Conservation (phyloP, 2,888 invertebrate genomes). For the Chalcosyrphus nemorum region DNA sequence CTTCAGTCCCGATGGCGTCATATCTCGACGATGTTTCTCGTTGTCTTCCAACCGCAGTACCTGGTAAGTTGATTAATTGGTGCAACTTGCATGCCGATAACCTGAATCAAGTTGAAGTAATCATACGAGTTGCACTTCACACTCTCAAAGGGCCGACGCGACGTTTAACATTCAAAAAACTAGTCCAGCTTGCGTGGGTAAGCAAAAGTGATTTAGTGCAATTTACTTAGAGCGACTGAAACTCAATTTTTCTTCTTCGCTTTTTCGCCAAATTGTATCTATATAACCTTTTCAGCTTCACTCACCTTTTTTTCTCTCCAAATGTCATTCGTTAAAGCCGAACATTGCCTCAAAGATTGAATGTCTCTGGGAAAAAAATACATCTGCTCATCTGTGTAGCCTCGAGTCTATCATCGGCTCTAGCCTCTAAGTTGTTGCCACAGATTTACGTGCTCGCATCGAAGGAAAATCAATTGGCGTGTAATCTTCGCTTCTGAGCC, state of each 20-base stretch:
- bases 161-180: slow-evolving; percentile 6
- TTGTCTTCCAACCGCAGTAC: slow-evolving; percentile 26
- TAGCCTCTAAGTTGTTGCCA: background rate
- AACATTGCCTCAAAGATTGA: background rate
- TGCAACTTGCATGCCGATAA: slow-evolving; percentile 36
- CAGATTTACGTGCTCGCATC: slow-evolving; percentile 26
- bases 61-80: slow-evolving; percentile 55
- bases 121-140: background rate
- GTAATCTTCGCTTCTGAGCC: background rate
- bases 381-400: too few relatives aligned
- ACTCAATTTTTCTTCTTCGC: background rate
- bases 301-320: background rate
- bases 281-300: slow-evolving; percentile 7
- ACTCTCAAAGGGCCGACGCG: background rate
- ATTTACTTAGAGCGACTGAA: slow-evolving; percentile 3
- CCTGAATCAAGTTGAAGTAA: slow-evolving; percentile 14
- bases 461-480: slow-evolving; percentile 13
- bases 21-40: slow-evolving; percentile 52
- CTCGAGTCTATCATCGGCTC: too few relatives aligned
- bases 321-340: slow-evolving; percentile 17
- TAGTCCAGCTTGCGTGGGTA: slow-evolving; percentile 33
- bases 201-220: background rate
- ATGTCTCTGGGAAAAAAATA: background rate
- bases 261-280: slow-evolving; percentile 9
- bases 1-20: slow-evolving; percentile 56